Evolutionary conservation across 1,140 invertebrate species (phyloP).

Genomic region (Berghia stephanieae): DNA sequence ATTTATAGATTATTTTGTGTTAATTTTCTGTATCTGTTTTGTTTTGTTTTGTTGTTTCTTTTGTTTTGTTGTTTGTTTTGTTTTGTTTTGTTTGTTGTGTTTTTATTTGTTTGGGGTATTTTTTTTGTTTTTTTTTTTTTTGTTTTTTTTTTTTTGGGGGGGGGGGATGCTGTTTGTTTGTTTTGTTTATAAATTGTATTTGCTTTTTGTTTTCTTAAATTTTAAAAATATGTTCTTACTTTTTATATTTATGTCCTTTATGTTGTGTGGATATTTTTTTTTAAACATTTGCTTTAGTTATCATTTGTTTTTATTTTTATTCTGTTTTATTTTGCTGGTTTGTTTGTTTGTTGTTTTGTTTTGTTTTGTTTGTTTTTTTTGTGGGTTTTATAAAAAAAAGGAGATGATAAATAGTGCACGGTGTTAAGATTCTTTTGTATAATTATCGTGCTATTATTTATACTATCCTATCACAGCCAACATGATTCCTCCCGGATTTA

Average conservation of each 20-base stretch:
- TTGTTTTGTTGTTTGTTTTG: neutral
- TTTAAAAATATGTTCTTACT: too few species aligned
- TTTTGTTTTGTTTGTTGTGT: neutral
- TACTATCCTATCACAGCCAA: constrained; percentile 61
- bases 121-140: neutral
- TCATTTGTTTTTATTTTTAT: too few species aligned
- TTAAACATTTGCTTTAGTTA: too few species aligned
- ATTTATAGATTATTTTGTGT: constrained; percentile 42
- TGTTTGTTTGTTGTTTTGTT: neutral
- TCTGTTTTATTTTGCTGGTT: too few species aligned
- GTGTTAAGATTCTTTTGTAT: too few species aligned
- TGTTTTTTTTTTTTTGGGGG: too few species aligned
- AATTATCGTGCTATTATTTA: too few species aligned
- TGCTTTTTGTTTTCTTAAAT: too few species aligned
- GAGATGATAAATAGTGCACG: too few species aligned
- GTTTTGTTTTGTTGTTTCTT: neutral
- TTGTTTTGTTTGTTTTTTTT: neutral
- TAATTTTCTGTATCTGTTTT: neutral
- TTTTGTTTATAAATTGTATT: neutral
- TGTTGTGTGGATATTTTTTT: too few species aligned
- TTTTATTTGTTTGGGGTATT: neutral
- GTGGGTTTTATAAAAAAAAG: too few species aligned
- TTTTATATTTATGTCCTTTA: too few species aligned
- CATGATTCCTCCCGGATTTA: constrained; percentile 68
- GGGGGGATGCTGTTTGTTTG: neutral